phyloP scores from a whole-genome alignment of 2,113 vertebrate species.

The Aplodontia rufa region DNA sequence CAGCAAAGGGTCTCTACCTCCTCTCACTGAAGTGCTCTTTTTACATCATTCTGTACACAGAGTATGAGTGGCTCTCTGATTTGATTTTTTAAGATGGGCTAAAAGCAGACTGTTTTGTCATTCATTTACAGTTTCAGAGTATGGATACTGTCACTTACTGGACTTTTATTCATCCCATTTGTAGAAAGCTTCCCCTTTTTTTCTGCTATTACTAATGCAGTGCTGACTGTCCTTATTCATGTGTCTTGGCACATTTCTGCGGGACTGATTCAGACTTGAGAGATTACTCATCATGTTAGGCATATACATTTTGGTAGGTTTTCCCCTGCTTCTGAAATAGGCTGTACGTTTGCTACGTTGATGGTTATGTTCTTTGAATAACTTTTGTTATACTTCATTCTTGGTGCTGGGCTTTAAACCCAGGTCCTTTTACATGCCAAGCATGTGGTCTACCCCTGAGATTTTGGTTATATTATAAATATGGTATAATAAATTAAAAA shows the following conservation, averaged over 20 bases:
- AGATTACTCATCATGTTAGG: background rate
- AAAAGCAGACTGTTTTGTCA: background rate
- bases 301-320: background rate
- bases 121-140: background rate
- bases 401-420: background rate
- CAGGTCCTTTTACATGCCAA: background rate
- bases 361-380: background rate
- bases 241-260: background rate
- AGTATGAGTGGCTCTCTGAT: background rate
- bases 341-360: background rate
- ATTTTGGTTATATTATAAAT: background rate
- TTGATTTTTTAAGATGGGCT: background rate
- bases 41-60: background rate
- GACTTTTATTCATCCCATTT: background rate
- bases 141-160: background rate
- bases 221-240: background rate
- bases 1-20: background rate
- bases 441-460: background rate
- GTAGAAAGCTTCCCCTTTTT: background rate
- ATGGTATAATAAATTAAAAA: background rate
- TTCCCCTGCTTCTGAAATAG: background rate
- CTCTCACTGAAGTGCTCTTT: background rate
- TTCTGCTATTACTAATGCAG: background rate
- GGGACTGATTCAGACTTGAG: background rate
- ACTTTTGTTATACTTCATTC: background rate